Evolutionary conservation across 2,888 invertebrate genomes (phyloP).

Genomic region (Amblyjoppa proteus): DNA sequence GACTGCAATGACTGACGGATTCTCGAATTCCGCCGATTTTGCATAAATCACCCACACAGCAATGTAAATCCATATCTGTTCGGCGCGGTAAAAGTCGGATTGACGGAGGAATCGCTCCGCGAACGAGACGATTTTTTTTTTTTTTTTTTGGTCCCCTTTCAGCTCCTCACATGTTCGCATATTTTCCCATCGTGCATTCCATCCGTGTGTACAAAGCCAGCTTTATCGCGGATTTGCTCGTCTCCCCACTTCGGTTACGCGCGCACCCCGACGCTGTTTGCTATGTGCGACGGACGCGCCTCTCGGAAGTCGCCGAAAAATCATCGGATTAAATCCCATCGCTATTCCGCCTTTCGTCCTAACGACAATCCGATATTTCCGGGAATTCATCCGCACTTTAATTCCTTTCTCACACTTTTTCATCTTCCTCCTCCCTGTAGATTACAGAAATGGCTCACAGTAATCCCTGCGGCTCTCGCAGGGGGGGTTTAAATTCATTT

Average conservation of each 20-base stretch:
- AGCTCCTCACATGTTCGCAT: not conserved
- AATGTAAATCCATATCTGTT: not conserved
- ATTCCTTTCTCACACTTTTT: not conserved
- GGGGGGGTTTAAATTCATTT: conserved; percentile 60
- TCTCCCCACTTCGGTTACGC: not conserved
- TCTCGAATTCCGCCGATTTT: conserved; percentile 19
- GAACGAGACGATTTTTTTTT: conserved; percentile 37
- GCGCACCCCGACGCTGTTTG: not conserved
- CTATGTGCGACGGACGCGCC: not conserved
- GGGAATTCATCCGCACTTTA: conserved; percentile 29
- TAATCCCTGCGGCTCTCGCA: conserved; percentile 48
- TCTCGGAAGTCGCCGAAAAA: not conserved
- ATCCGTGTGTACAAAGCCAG: too few relatives aligned
- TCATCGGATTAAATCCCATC: conserved; percentile 32
- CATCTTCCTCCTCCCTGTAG: conserved; percentile 21
- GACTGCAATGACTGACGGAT: conserved; percentile 14
- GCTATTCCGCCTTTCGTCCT: not conserved
- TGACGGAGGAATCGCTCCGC: conserved; percentile 34
- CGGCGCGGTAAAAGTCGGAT: conserved; percentile 1
- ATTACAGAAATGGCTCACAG: conserved; percentile 49
- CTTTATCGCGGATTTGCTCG: not conserved
- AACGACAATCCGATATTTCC: conserved; percentile 44
- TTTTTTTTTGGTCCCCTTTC: conserved; percentile 25
- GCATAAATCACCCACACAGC: conserved; percentile 3
- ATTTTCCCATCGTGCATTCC: not conserved